phyloP scores from a whole-genome alignment of 2,797 vertebrate species.

The Lithobates pipiens region DNA sequence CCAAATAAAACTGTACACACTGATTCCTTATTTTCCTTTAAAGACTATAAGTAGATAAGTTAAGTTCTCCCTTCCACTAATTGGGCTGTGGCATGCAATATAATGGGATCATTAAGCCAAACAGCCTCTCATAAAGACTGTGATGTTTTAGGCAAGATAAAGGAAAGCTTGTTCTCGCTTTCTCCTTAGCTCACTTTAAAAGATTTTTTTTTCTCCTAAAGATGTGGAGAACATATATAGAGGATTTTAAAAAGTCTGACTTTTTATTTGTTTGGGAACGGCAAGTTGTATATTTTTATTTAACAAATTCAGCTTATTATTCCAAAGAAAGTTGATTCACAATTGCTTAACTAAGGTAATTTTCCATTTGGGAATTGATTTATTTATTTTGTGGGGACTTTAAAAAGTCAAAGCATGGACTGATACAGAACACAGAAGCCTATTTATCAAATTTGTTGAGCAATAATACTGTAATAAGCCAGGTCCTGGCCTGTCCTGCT shows the following conservation, averaged over 20 bases:
- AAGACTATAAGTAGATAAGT: slow-evolving; percentile 76
- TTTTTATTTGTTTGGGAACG: slow-evolving; percentile 63
- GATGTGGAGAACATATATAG: slow-evolving; percentile 31
- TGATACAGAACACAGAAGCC: slow-evolving; percentile 60
- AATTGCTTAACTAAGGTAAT: slow-evolving; percentile 60
- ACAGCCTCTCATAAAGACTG: slow-evolving; percentile 70
- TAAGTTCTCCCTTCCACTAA: slow-evolving; percentile 72
- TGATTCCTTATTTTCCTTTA: slow-evolving; percentile 76
- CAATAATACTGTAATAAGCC: slow-evolving; percentile 61
- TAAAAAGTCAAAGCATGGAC: slow-evolving; percentile 49
- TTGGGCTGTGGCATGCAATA: slow-evolving; percentile 72
- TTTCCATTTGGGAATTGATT: slow-evolving; percentile 61
- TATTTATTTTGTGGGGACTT: slow-evolving; percentile 62
- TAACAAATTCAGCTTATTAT: slow-evolving; percentile 60
- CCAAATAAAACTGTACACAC: slow-evolving; percentile 77
- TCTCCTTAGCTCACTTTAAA: slow-evolving; percentile 56
- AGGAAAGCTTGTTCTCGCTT: slow-evolving; percentile 58
- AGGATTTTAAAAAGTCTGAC: slow-evolving; percentile 58
- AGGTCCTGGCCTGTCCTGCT: slow-evolving; percentile 48
- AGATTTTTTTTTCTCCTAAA: slow-evolving; percentile 40
- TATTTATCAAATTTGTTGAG: slow-evolving; percentile 63
- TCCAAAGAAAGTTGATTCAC: slow-evolving; percentile 50
- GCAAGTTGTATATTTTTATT: slow-evolving; percentile 62
- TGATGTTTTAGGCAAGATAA: slow-evolving; percentile 58
- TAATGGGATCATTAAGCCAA: slow-evolving; percentile 72